Evolutionary conservation across 2,888 invertebrate genomes (phyloP), one percentile per base, ranked within the genome.

Genomic region (Andrena bucephala): DNA sequence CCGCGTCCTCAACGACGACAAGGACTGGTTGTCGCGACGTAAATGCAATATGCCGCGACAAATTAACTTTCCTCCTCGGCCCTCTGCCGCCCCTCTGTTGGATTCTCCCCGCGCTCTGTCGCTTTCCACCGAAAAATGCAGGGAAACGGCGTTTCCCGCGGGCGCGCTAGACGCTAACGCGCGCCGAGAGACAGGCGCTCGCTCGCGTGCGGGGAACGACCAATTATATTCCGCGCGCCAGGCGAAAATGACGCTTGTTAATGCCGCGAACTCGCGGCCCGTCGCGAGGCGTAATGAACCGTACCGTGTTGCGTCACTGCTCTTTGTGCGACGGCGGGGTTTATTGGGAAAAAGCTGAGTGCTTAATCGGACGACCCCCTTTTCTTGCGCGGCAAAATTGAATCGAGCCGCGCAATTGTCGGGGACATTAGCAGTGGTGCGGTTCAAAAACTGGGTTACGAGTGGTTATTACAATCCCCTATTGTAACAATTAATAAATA

Each of bases 41-140:
- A 62, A 62, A 36, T n/a, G 67, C 62, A 27, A 75, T 36, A 75
- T 20, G 20, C 31, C 52, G 31, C 62, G 60, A 78, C 75, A 75
- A 27, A 78, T 78, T 54, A 78, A 78, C 68, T 68, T 54, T 74
- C 13, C 33, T 27, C 27, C 8, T 8, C 57, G 8, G 6, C 42
- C 13, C 42, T 42, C 42, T 16, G 42, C 42, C 13, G 42, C 42
- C 42, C 42, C 27, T 6, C 10, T 20, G 13, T 24, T 50, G 33
- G 33, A 73, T 42, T 52, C 16, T 0, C 42, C 42, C 42, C 42
- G 16, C 42, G 42, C 42, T 29, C 3, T 16, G 16, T 7, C 42
- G n/a, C 33, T 69, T 31, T 62, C 7, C 0, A 27, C 16, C 13
- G 42, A 63, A 69, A 69, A 63, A 59, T 36, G n/a, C 7, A 16